phyloP scores from a whole-genome alignment of 2,113 vertebrate genomes.

The Eidolon helvum region DNA sequence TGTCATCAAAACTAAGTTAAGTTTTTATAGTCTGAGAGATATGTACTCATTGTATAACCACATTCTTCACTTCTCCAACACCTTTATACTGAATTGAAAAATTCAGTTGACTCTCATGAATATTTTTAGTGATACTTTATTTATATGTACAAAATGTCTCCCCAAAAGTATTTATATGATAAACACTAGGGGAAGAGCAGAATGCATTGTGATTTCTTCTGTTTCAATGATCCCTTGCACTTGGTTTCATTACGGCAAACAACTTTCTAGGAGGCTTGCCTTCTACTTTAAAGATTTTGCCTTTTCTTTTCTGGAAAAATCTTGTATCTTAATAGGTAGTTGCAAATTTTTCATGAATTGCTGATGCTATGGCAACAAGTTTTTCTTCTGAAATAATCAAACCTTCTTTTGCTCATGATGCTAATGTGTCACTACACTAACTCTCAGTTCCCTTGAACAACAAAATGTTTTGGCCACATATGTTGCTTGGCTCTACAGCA shows the following conservation, averaged over 20 bases:
- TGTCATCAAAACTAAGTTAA: background rate
- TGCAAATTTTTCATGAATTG: background rate
- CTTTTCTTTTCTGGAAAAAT: background rate
- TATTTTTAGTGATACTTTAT: background rate
- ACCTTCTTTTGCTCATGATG: background rate
- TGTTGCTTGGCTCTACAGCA: background rate
- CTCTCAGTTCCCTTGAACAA: background rate
- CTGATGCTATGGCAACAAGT: background rate
- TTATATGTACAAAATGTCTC: background rate
- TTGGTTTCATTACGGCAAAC: conserved; percentile 25
- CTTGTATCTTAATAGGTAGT: background rate
- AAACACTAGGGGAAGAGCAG: background rate
- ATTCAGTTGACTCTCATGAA: background rate
- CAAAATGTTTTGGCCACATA: conserved; percentile 6
- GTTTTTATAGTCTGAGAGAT: background rate
- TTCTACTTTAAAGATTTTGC: background rate
- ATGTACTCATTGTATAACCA: background rate
- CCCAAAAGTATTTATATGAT: background rate
- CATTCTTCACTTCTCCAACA: conserved; percentile 5
- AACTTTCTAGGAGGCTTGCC: background rate
- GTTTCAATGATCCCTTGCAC: background rate
- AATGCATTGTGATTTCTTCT: background rate
- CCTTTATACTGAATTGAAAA: background rate
- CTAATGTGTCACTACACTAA: background rate
- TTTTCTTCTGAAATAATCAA: conserved; percentile 38